A percentile compares a stretch with the other conserved stretches of the same genome.
These are phyloP conservation scores for Acromyrmex heyeri DNA, from an alignment of 1,140 invertebrate species.

Conservation along the genomic window DNA sequence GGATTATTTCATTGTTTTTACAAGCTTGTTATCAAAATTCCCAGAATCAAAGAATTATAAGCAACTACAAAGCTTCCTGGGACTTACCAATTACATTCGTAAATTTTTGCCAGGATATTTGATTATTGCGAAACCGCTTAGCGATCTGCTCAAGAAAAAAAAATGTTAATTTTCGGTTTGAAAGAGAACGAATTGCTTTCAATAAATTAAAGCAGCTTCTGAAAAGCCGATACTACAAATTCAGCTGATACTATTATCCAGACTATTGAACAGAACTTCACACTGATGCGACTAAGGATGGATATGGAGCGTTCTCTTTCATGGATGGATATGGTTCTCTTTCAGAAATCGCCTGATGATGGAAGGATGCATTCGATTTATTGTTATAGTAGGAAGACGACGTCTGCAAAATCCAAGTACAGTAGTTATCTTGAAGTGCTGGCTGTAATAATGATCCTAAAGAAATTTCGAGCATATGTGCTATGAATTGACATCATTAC, in stretches of 20 bases:
- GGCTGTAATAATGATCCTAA: background rate
- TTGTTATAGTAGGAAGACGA: conserved; percentile 3
- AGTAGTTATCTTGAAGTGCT: conserved; percentile 16
- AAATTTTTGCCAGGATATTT: conserved; percentile 56
- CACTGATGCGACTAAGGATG: background rate
- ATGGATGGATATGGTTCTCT: background rate
- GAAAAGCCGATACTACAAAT: background rate
- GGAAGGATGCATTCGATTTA: background rate
- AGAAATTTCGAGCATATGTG: conserved; percentile 20
- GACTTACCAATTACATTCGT: background rate
- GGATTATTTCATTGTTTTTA: too few species aligned
- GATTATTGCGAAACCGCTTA: conserved; percentile 55
- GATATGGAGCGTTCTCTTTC: conserved; percentile 6
- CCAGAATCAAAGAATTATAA: background rate
- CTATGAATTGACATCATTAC: background rate
- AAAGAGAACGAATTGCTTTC: background rate
- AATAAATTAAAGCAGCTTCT: background rate
- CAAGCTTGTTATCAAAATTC: background rate
- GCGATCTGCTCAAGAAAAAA: conserved; percentile 52
- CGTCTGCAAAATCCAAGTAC: background rate
- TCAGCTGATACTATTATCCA: background rate
- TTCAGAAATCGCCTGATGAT: background rate
- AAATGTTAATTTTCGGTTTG: conserved; percentile 49
- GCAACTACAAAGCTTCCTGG: conserved; percentile 28
- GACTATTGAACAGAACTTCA: conserved; percentile 23